Conservation (phyloP, 2,888 invertebrate genomes). For the Diaperis boleti region DNA sequence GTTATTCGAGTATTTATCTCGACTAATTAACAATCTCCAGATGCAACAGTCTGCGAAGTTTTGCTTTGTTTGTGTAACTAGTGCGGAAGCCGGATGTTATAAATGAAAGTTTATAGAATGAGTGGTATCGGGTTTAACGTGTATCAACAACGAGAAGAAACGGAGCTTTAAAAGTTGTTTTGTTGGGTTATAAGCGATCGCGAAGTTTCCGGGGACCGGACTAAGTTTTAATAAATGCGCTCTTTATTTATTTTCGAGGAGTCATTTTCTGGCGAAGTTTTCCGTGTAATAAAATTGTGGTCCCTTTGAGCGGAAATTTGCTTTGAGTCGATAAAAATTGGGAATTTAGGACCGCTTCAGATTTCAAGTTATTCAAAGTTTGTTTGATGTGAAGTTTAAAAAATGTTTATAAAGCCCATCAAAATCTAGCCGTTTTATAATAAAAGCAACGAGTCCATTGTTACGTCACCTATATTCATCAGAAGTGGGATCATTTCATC, state of each 20-base stretch:
- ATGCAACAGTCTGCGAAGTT: neutral
- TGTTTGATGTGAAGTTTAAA: no score
- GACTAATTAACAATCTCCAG: conserved; percentile 11
- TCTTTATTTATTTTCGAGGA: conserved; percentile 3
- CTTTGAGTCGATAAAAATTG: neutral
- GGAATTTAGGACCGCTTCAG: neutral
- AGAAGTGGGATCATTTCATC: no score
- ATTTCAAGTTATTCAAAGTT: neutral
- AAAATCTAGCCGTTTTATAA: no score
- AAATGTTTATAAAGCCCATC: no score
- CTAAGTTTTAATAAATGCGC: neutral
- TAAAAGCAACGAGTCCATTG: no score
- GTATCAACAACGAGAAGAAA: no score
- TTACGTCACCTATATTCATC: no score
- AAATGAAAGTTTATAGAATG: no score
- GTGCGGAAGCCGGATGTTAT: no score
- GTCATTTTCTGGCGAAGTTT: conserved; percentile 8
- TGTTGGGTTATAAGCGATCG: conserved; percentile 23
- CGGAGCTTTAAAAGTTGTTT: no score
- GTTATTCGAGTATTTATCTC: conserved; percentile 4
- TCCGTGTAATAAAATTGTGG: conserved; percentile 17
- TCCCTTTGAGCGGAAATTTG: conserved; percentile 12
- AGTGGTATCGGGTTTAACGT: no score
- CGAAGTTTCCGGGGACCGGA: conserved; percentile 10
- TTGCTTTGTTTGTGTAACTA: neutral